Base-by-base conservation (phyloP, 2,113 vertebrate species). In the Hiodon tergisus region DNA sequence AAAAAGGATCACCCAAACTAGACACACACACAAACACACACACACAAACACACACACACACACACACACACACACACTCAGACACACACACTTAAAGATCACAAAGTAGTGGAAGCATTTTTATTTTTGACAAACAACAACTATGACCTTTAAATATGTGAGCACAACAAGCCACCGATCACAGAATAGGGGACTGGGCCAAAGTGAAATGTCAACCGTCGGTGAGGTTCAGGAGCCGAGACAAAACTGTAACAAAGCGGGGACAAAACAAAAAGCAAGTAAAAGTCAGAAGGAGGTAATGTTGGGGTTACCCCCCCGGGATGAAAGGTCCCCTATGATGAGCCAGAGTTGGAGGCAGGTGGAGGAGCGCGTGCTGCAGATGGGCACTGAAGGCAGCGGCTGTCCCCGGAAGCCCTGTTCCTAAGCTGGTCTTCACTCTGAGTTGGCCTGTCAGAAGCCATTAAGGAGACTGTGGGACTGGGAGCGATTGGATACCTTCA, bases 371-470 rank as follows among this genome's bases (percentile, higher is more conserved):
- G 48, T 17, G 6, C 13, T n/a, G 4, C 14, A 9, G 17, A 67
- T 57, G 65, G 7, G 6, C 16, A 66, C 16, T 31, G 48, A 7
- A 10, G 6, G 9, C 51, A 74, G 62, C 6, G 66, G 51, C 13
- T 53, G 48, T 52, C 48, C 72, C 17, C 11, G 63, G 61, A 48
- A 89, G 89, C 88, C 90, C 81, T 80, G 84, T 85, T 90, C 89
- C 88, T 86, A 88, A 85, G 7, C 59, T 89, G 83, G 54, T 83
- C 87, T 89, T 87, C 88, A 87, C 89, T 90, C 88, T 86, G 88
- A 89, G 85, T 80, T 83, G 81, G 85, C 87, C 88, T 88, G 89
- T 87, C 87, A 86, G 82, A 85, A 84, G 84, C 87, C 85, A 83
- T 88, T 89, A 74, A 66, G 17, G 6, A 31, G 51, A 66, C 31